These are phyloP conservation scores for Tragelaphus buxtoni DNA, from an alignment of 2,113 vertebrate genomes.

Conservation along the genomic window DNA sequence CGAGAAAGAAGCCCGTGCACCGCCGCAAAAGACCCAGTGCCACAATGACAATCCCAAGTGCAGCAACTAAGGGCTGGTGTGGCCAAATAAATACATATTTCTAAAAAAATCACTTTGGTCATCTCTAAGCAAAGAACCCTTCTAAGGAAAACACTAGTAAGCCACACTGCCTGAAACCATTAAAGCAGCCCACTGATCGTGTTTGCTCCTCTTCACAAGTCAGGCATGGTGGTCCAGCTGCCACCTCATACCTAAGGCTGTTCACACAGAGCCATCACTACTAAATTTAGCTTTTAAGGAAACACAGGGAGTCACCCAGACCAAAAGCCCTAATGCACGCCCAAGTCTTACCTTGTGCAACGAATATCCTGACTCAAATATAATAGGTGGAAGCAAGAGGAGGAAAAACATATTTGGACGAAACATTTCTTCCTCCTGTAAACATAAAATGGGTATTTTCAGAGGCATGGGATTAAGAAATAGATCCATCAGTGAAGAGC, in stretches of 20 bases:
- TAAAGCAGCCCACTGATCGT: accelerated
- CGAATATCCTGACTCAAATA: conserved; percentile 99
- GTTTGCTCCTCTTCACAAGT: background rate
- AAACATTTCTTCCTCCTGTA: conserved; percentile 99
- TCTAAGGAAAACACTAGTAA: background rate
- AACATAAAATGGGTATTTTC: conserved; percentile 51
- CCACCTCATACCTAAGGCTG: background rate
- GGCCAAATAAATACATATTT: background rate
- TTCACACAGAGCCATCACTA: background rate
- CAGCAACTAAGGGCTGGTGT: background rate
- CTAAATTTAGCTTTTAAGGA: background rate
- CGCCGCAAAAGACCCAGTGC: background rate
- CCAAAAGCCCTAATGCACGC: background rate
- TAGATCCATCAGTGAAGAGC: background rate
- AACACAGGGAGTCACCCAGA: background rate
- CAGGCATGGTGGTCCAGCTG: background rate
- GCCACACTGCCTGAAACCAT: background rate
- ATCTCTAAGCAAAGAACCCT: background rate
- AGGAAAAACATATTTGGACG: conserved; percentile 99
- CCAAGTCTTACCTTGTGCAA: conserved; percentile 92
- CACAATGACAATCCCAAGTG: background rate
- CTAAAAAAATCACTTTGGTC: background rate
- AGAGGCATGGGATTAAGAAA: background rate
- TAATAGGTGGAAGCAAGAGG: conserved; percentile 96
- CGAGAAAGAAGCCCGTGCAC: background rate